Evolutionary conservation across 2,113 vertebrate genomes (phyloP).

Genomic region (Sus scrofa): DNA sequence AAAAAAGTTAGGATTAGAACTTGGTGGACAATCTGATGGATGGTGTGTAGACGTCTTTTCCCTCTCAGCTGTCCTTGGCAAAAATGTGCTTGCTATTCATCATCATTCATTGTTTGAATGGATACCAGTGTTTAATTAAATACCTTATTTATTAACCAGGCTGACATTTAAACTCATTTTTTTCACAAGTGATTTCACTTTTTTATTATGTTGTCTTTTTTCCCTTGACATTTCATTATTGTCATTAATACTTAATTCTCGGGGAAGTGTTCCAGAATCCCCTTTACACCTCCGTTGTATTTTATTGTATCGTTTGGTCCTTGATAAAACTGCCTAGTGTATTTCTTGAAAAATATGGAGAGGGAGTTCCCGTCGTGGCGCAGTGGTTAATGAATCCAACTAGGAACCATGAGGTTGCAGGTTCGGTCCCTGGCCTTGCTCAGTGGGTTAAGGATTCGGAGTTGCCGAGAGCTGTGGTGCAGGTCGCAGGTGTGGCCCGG

Average conservation of each 20-base stretch:
- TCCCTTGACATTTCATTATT: conserved; percentile 44
- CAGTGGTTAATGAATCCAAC: too few species aligned
- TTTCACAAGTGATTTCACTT: not conserved
- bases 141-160: not conserved
- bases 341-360: conserved; percentile 25
- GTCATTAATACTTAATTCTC: conserved; percentile 45
- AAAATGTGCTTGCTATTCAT: not conserved
- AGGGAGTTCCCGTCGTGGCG: too few species aligned
- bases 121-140: conserved; percentile 35
- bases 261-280: not conserved
- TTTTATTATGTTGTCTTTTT: not conserved
- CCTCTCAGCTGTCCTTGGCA: not conserved
- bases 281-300: not conserved
- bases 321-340: not conserved
- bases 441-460: too few species aligned
- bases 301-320: conserved; percentile 22
- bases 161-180: conserved; percentile 52
- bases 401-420: too few species aligned
- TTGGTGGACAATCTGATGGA: not conserved
- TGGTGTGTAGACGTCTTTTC: not conserved
- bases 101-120: not conserved
- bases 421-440: too few species aligned
- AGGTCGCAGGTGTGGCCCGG: too few species aligned
- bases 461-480: too few species aligned
- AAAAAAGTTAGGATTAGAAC: not conserved